Evolutionary conservation across 2,797 vertebrate genomes (phyloP).

Genomic region (Molossus molossus): DNA sequence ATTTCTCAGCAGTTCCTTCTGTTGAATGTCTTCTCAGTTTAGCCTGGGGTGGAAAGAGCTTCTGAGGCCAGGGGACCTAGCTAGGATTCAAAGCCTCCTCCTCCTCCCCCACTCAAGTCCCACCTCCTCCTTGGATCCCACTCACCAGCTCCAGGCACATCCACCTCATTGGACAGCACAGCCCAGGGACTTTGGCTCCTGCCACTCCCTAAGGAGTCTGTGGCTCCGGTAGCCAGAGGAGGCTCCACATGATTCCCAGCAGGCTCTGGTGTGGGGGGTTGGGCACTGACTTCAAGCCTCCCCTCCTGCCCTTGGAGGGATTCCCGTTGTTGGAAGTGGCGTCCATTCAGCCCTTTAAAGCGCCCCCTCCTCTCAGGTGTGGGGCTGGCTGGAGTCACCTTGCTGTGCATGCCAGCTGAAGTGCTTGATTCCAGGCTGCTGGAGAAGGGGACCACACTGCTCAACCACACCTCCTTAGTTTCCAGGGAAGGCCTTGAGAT

Average conservation of each 20-base stretch:
- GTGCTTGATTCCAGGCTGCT: neutral
- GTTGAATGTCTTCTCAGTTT: neutral
- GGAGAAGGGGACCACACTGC: neutral
- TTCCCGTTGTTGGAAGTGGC: conserved; percentile 87
- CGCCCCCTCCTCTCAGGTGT: neutral
- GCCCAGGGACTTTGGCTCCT: conserved; percentile 30
- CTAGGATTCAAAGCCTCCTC: neutral
- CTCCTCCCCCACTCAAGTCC: neutral
- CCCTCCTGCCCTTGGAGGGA: neutral
- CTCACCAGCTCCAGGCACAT: conserved; percentile 74
- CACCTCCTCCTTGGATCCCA: neutral
- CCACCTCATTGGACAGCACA: conserved; percentile 81
- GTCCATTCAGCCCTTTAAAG: conserved; percentile 85
- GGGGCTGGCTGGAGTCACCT: neutral
- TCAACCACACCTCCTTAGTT: neutral
- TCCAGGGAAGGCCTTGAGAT: neutral
- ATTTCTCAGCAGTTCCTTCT: neutral
- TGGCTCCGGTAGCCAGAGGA: neutral
- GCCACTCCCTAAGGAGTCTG: neutral
- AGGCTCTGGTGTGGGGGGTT: neutral
- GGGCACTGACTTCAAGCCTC: neutral
- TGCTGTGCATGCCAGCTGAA: neutral
- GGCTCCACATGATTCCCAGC: conserved; percentile 58
- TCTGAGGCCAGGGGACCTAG: neutral
- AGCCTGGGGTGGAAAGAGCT: neutral